Base-by-base conservation (phyloP, 2,113 vertebrate genomes). In the Stictonetta naevosa region DNA sequence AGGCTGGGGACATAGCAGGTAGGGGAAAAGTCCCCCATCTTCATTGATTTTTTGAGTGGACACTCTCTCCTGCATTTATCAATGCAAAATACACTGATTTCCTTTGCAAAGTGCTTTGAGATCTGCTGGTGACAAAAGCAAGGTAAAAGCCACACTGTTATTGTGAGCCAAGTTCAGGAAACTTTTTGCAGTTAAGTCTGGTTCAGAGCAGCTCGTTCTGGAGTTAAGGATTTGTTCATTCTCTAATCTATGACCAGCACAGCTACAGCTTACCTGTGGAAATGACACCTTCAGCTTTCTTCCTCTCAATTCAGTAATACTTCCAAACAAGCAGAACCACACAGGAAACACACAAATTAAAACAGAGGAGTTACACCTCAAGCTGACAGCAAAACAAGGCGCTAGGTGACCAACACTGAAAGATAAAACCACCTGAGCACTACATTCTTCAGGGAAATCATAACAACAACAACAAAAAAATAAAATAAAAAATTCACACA, bases 11-110 rank as follows among this genome's bases (percentile, higher is more conserved):
- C 21, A 33, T 17, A 34, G 53, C 33, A 52, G 21, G 33, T 20
- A 55, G 1, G 3, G 17, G 53, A 40, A 34, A 28, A 34, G 22
- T 38, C 31, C n/a, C 33, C 13, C 40, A 34, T 68, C 13, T 40
- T 20, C 19, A 0, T 11, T 56, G 25, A 16, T 2, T 1, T 66
- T 66, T 36, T 38, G 21, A 83, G 31, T 46, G 1, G 0, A 52
- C 19, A 8, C 26, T 48, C 26, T 78, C 53, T 64, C 36, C 56
- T 36, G 50, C 26, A 14, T 60, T 46, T 60, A 76, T 40, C 23
- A 12, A 6, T 21, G 15, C 63, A 64, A 90, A 90, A 76, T 0
- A 36, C 19, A n/a, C 17, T 5, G 26, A 40, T 66, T 88, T 86
- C 59, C 50, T 86, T 58, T n/a, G 42, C 36, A 77, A 91, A 60